phyloP scores from a whole-genome alignment of 64 coral and sea anemone species.

The Stylophora pistillata region DNA sequence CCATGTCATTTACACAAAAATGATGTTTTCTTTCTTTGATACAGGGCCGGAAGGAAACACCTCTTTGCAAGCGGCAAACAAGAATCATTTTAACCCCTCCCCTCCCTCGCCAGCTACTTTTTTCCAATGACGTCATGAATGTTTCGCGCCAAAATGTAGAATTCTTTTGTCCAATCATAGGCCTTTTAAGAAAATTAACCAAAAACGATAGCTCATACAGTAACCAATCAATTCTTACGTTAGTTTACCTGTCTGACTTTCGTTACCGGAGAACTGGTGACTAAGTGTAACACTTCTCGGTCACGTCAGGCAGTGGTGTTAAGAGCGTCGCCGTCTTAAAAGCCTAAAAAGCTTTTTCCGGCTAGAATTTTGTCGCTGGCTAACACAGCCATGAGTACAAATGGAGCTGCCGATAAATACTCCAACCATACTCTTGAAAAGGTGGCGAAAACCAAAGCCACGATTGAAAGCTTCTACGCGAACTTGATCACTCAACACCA shows the following conservation, averaged over 20 bases:
- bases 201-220: neutral
- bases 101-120: neutral
- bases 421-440: slow-evolving; percentile 98
- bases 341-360: slow-evolving; percentile 7
- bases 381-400: slow-evolving; percentile 83
- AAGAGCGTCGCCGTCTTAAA: neutral
- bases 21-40: too few species aligned
- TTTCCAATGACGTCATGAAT: neutral
- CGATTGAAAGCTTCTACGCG: slow-evolving; percentile 92
- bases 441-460: slow-evolving; percentile 94
- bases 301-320: slow-evolving; percentile 4
- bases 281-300: neutral
- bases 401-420: slow-evolving; percentile 67
- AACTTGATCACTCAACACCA: slow-evolving; percentile 91
- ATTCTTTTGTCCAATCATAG: neutral
- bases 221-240: neutral
- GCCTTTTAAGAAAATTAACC: neutral
- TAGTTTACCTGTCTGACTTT: neutral
- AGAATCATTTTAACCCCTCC: neutral
- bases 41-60: too few species aligned
- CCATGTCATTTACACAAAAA: too few species aligned
- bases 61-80: too few species aligned
- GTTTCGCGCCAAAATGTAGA: neutral
- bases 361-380: slow-evolving; percentile 39
- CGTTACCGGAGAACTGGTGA: slow-evolving; percentile 12